phyloP scores from a whole-genome alignment of 2,113 vertebrate species.

The Lophotis ruficrista region DNA sequence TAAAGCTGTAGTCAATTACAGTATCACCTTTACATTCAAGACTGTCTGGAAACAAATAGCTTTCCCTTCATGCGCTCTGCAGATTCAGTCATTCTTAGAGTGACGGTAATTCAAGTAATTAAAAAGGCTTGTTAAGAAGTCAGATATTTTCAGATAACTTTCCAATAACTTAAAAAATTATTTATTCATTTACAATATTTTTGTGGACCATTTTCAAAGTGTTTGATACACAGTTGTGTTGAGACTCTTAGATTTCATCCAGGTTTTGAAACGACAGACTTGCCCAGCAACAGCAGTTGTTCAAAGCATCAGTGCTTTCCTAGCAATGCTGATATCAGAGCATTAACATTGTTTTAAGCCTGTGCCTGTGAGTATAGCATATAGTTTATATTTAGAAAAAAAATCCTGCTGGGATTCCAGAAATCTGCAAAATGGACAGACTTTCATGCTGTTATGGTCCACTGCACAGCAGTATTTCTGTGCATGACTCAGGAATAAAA shows the following conservation, averaged over 20 bases:
- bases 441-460: slow-evolving; percentile 36
- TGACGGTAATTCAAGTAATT: neutral
- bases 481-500: slow-evolving; percentile 70
- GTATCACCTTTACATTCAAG: neutral
- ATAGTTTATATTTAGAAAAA: slow-evolving; percentile 75
- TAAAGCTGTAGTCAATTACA: neutral
- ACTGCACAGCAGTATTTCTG: slow-evolving; percentile 41
- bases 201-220: neutral
- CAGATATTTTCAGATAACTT: neutral
- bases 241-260: slow-evolving; percentile 41
- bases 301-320: slow-evolving; percentile 59
- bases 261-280: slow-evolving; percentile 66
- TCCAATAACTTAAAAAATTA: neutral
- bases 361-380: slow-evolving; percentile 50
- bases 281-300: slow-evolving; percentile 48
- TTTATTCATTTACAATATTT: slow-evolving; percentile 21
- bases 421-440: slow-evolving; percentile 57
- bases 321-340: slow-evolving; percentile 38
- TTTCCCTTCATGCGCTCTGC: neutral
- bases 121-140: neutral
- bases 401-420: slow-evolving; percentile 68
- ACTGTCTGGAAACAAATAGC: neutral
- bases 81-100: neutral
- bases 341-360: slow-evolving; percentile 60
- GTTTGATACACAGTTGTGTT: slow-evolving; percentile 10